These are phyloP conservation scores for Lathamus discolor DNA, from an alignment of 2,113 vertebrate genomes.

Conservation along the genomic window DNA sequence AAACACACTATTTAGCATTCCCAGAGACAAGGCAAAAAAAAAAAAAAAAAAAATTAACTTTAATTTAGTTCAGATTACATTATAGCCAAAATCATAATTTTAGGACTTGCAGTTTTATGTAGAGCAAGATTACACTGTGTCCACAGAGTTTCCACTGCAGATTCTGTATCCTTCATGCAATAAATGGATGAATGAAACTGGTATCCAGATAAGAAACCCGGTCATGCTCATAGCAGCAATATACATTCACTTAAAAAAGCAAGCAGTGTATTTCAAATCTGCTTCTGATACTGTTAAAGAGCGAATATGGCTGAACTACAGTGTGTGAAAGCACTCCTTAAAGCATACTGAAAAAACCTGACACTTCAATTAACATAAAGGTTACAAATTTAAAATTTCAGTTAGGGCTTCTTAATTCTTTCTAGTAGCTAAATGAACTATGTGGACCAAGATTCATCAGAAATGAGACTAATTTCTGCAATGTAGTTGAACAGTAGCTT, in stretches of 20 bases:
- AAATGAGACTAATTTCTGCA: background rate
- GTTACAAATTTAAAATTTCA: background rate
- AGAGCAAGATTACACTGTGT: background rate
- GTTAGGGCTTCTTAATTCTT: background rate
- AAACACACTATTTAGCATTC: background rate
- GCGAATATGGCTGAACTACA: background rate
- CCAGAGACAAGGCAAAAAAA: background rate
- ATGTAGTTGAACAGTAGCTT: background rate
- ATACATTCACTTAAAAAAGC: background rate
- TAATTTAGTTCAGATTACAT: background rate
- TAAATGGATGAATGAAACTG: background rate
- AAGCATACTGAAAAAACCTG: background rate
- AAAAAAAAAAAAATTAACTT: background rate
- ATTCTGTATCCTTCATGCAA: background rate
- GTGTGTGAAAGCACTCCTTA: background rate
- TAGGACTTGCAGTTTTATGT: background rate
- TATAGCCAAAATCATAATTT: background rate
- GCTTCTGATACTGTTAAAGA: background rate
- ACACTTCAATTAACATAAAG: background rate
- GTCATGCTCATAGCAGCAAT: background rate
- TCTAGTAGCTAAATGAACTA: background rate
- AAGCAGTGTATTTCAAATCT: background rate
- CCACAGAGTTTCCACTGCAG: background rate
- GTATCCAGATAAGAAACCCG: background rate
- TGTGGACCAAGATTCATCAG: background rate